Conservation (phyloP, 2,113 vertebrate species). For the Copsychus sechellarum region DNA sequence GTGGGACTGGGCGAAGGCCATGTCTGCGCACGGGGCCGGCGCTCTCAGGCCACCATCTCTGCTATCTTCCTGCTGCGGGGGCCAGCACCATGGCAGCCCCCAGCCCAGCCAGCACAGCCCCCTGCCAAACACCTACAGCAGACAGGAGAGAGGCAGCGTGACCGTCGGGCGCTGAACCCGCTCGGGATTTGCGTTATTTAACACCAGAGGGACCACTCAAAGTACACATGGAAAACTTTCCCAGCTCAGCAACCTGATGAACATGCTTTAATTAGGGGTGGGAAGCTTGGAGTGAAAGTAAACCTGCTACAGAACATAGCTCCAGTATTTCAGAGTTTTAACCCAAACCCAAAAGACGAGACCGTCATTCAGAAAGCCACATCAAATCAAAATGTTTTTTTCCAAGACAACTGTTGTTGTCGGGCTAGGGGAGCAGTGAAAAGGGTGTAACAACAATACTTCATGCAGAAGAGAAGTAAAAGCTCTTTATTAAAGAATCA, state of each 20-base stretch:
- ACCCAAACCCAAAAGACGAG: not conserved
- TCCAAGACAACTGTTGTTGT: not conserved
- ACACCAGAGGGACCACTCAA: slow-evolving; percentile 4
- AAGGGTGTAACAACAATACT: no score
- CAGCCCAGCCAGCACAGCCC: slow-evolving; percentile 10
- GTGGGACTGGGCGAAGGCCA: slow-evolving; percentile 95
- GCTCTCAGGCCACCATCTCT: slow-evolving; percentile 61
- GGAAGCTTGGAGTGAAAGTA: not conserved
- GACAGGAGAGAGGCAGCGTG: slow-evolving; percentile 31
- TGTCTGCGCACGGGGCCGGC: slow-evolving; percentile 62
- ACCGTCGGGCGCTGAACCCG: slow-evolving; percentile 40
- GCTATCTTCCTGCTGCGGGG: slow-evolving; percentile 43
- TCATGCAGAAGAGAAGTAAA: no score
- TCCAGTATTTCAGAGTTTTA: not conserved
- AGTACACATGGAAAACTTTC: slow-evolving; percentile 43
- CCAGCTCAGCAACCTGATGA: slow-evolving; percentile 58
- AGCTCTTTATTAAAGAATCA: no score
- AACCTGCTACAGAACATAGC: not conserved
- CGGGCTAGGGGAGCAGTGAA: no score
- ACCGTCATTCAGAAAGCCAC: not conserved
- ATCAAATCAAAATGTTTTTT: not conserved
- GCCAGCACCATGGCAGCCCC: slow-evolving; percentile 58
- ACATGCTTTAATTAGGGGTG: not conserved
- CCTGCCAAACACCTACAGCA: slow-evolving; percentile 59
- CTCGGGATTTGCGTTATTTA: slow-evolving; percentile 28